A percentile compares a stretch with the other conserved stretches of the same genome.
These are phyloP conservation scores for Malurus melanocephalus DNA, from an alignment of 2,113 vertebrate genomes.

Conservation along the genomic window DNA sequence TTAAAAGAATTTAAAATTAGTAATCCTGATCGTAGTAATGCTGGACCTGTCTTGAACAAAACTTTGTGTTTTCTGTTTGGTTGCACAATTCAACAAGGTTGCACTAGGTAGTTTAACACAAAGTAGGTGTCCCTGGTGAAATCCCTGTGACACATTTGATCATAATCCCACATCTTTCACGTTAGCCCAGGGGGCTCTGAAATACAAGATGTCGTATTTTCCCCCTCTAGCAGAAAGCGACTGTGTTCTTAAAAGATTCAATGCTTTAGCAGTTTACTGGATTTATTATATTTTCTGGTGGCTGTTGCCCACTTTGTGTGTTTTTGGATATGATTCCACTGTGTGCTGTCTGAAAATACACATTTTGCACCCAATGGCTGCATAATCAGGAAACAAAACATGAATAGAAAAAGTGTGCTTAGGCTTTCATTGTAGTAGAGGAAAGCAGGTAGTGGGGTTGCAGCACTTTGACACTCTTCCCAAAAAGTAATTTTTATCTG, in stretches of 20 bases:
- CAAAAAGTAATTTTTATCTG: background rate
- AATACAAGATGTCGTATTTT: background rate
- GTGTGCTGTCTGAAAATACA: background rate
- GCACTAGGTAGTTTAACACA: background rate
- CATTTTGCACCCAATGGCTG: background rate
- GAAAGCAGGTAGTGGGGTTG: background rate
- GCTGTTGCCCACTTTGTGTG: background rate
- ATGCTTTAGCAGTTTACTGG: background rate
- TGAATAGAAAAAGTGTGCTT: background rate
- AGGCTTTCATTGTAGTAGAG: background rate
- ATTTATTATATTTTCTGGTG: background rate
- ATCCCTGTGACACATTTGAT: background rate
- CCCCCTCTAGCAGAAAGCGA: background rate
- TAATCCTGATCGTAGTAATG: background rate
- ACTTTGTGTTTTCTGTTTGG: background rate
- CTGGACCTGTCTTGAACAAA: background rate
- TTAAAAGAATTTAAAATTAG: background rate
- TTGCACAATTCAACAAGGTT: background rate
- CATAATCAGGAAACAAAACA: background rate
- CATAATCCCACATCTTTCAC: background rate
- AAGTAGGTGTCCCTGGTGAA: background rate
- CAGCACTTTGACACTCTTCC: background rate
- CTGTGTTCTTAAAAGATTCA: background rate
- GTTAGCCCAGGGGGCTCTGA: background rate
- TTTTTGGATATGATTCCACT: background rate